Conservation (phyloP, 1,140 invertebrate genomes). For the Drosophila mojavensis region DNA sequence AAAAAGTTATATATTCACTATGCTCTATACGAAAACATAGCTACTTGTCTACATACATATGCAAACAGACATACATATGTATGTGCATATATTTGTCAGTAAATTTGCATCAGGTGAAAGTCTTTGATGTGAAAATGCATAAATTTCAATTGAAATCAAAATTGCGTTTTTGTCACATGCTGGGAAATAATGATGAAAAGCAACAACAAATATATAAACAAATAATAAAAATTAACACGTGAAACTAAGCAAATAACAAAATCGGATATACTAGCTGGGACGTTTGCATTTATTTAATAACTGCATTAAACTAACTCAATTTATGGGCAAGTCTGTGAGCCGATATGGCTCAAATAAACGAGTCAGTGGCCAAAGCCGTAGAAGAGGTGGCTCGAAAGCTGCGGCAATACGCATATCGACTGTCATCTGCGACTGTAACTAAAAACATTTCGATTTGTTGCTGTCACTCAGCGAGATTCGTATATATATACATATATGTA, state of each 20-base stretch:
- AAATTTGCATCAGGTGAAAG: conserved; percentile 62
- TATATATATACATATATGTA: conserved; percentile 10
- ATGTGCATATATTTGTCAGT: conserved; percentile 1
- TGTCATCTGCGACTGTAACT: background rate
- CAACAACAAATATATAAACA: background rate
- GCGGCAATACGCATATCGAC: background rate
- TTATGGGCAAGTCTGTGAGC: conserved; percentile 15
- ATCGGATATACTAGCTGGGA: background rate
- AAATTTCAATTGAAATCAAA: conserved; percentile 63
- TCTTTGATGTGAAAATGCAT: conserved; percentile 49
- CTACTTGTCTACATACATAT: background rate
- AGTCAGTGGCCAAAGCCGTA: background rate
- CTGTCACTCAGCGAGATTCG: conserved; percentile 66
- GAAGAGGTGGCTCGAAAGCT: conserved; percentile 6
- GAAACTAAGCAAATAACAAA: background rate
- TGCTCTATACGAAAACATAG: conserved; percentile 2
- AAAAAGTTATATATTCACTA: conserved; percentile 30
- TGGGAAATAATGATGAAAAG: conserved; percentile 12
- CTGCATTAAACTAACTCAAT: background rate
- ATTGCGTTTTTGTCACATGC: conserved; percentile 33
- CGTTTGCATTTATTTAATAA: background rate
- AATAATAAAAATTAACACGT: conserved; percentile 7
- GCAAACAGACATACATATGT: background rate
- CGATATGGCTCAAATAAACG: conserved; percentile 19
- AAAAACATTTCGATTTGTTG: conserved; percentile 28